Conservation (phyloP, 2,797 vertebrate species). For the Apogon talboti region DNA sequence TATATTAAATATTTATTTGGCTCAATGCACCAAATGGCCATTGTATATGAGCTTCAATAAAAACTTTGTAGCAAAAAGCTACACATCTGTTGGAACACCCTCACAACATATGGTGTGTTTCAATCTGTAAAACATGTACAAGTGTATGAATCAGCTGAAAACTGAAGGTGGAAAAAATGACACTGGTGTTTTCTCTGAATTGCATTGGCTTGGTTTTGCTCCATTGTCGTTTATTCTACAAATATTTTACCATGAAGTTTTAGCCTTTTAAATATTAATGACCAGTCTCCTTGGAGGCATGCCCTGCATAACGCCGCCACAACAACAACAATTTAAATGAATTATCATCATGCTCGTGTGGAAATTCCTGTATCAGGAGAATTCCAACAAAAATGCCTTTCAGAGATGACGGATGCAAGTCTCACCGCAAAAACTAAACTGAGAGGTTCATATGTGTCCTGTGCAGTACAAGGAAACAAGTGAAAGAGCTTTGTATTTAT, state of each 20-base stretch:
- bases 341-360: too few species aligned
- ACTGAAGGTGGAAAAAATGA: not conserved
- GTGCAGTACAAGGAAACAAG: too few species aligned
- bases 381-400: too few species aligned
- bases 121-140: too few species aligned
- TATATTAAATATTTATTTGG: not conserved
- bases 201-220: not conserved
- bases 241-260: not conserved
- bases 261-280: conserved; percentile 1
- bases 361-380: too few species aligned
- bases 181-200: not conserved
- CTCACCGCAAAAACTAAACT: too few species aligned
- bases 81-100: not conserved
- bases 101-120: not conserved
- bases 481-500: too few species aligned
- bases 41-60: not conserved
- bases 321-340: not conserved
- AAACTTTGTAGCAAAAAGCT: not conserved
- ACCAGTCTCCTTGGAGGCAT: not conserved
- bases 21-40: not conserved
- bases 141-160: not conserved
- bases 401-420: too few species aligned
- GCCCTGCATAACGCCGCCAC: not conserved
- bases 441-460: too few species aligned
- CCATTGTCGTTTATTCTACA: not conserved